Evolutionary conservation across 2,797 vertebrate species (phyloP), one percentile per base, ranked within the genome.

Genomic region (Martes flavigula): DNA sequence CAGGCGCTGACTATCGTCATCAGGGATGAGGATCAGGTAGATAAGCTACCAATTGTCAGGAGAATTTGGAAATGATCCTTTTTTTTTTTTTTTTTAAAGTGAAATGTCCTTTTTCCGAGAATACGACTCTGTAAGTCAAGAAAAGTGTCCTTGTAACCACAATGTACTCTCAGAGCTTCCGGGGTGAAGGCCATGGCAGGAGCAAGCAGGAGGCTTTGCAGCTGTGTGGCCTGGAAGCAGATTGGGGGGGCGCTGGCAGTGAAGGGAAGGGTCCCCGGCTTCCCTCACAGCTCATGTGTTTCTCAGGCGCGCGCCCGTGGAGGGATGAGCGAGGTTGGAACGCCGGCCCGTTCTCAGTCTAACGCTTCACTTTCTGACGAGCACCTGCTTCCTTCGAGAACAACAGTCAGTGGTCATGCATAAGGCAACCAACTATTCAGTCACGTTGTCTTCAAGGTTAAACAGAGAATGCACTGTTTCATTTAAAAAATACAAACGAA

Each of bases 291-390:
- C 48, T 35, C 35, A 3, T 10, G 25, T 64, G 7, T 8, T 12
- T 23, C 30, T 18, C 32, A 0, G 30, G 48, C 14, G 25, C 2
- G 27, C 1, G 54, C 0, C 20, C 72, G 8, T 0, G 38, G 56
- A 58, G 43, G 2, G 2, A 23, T 2, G 48, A 9, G 35, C 6
- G 6, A 83, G 58, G 13, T 1, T 21, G 18, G 82, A 58, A 23
- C 3, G 12, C 9, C 14, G 32, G 62, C 12, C 72, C 23, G 9
- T 10, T n/a, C 58, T 75, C 54, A 25, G 9, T 0, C 7, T 25
- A 38, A 30, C 4, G 1, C n/a, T 79, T 58, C 12, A 13, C 77
- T 88, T 84, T 70, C 46, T 64, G 64, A 68, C 92, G 89, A 72
- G 68, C 10, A 43, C 43, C 46, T 14, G 58, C n/a, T 72, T 38